A percentile compares a stretch with the other conserved stretches of the same genome.
Evolutionary conservation across 2,888 invertebrate species (phyloP).

Genomic region (Eristalinus aeneus): DNA sequence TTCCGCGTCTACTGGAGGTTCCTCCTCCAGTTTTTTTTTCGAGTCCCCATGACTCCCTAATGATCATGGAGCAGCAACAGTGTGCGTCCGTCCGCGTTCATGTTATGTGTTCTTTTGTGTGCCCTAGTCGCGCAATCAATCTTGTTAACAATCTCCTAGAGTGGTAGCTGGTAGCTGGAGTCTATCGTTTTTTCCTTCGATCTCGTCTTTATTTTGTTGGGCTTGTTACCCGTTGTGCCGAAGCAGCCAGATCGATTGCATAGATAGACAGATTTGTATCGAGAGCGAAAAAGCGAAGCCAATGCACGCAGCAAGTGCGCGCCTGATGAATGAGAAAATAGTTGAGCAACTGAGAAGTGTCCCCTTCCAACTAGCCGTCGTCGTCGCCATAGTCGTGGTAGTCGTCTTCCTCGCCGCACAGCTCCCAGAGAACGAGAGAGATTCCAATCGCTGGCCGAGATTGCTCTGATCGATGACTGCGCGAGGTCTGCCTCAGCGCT

Average conservation of each 20-base stretch:
- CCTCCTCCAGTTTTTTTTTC: constrained; percentile 6
- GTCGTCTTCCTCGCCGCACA: not conserved
- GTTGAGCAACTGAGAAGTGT: constrained; percentile 45
- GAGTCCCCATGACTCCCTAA: constrained; percentile 19
- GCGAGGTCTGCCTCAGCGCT: constrained; percentile 18
- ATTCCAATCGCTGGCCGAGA: constrained; percentile 53
- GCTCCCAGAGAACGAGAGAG: constrained; percentile 29
- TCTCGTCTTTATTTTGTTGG: constrained; percentile 36
- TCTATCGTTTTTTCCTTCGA: not conserved
- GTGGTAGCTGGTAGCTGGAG: constrained; percentile 35
- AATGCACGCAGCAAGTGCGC: constrained; percentile 52
- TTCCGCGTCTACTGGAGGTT: constrained; percentile 24
- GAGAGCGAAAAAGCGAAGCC: not conserved
- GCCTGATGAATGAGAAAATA: constrained; percentile 62
- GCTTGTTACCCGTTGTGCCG: constrained; percentile 59
- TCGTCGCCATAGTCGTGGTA: too few species aligned
- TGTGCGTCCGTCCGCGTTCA: constrained; percentile 3
- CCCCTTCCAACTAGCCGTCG: constrained; percentile 18
- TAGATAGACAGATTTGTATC: constrained; percentile 68
- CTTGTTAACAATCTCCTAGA: constrained; percentile 73
- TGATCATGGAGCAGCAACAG: constrained; percentile 22
- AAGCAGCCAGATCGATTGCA: constrained; percentile 61
- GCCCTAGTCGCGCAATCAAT: constrained; percentile 72
- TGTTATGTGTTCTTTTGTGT: constrained; percentile 58
- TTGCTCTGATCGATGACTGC: constrained; percentile 64